Conservation (phyloP, 1,140 invertebrate genomes). For the Oscheius sp. region DNA sequence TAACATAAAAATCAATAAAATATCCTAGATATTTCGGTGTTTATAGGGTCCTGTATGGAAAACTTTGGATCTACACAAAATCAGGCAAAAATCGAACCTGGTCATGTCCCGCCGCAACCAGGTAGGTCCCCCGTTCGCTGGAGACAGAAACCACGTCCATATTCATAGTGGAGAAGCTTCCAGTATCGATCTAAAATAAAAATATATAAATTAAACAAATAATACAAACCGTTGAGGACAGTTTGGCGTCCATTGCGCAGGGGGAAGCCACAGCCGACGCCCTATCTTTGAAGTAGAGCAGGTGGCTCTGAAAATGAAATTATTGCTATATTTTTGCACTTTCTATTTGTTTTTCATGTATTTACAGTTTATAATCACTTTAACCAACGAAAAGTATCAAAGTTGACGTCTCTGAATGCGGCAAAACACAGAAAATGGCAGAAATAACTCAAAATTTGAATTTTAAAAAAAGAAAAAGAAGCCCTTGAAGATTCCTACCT, state of each 20-base stretch:
- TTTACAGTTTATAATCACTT: conserved; percentile 9
- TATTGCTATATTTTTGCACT: not conserved
- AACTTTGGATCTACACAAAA: not conserved
- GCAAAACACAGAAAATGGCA: too few species aligned
- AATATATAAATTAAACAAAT: conserved; percentile 1
- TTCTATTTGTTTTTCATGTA: not conserved
- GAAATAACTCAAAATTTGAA: too few species aligned
- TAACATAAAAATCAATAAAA: conserved; percentile 4
- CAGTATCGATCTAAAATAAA: conserved; percentile 25
- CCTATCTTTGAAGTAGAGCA: conserved; percentile 28
- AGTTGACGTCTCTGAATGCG: too few species aligned
- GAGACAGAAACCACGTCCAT: conserved; percentile 34
- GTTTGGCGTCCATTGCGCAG: not conserved
- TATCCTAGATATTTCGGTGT: not conserved
- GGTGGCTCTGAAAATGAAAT: conserved; percentile 4
- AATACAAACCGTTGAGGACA: conserved; percentile 1
- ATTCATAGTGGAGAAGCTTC: conserved; percentile 32
- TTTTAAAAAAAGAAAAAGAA: too few species aligned
- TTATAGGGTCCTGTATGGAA: not conserved
- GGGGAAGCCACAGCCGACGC: not conserved
- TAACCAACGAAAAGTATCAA: too few species aligned
- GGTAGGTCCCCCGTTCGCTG: conserved; percentile 9
- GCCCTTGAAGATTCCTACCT: conserved; percentile 46
- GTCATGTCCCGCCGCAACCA: conserved; percentile 41
- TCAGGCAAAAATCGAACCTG: conserved; percentile 10